Evolutionary conservation across 2,888 invertebrate species (phyloP).

Genomic region (Tenodera sinensis): DNA sequence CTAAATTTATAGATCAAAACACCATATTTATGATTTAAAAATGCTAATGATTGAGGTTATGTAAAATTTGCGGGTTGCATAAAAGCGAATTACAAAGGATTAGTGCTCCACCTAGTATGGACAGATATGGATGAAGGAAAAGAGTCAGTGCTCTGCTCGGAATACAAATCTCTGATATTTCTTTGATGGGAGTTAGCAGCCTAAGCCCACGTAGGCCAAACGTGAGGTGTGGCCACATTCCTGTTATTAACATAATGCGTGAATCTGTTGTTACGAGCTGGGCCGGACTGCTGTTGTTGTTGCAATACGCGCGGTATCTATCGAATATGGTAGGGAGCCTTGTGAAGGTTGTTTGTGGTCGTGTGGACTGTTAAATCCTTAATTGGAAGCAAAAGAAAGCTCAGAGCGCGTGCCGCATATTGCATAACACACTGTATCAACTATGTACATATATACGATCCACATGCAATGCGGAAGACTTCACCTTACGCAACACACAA

Average conservation of each 20-base stretch:
- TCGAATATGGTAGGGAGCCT: background rate
- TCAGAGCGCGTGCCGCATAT: background rate
- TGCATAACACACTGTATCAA: background rate
- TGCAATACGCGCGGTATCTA: background rate
- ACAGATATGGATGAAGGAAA: too few relatives aligned
- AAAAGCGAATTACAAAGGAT: too few relatives aligned
- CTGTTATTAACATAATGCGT: background rate
- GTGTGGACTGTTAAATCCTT: background rate
- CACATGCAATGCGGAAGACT: background rate
- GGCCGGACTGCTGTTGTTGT: background rate
- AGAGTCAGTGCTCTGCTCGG: too few relatives aligned
- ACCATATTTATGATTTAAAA: too few relatives aligned
- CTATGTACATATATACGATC: background rate
- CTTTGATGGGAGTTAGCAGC: background rate
- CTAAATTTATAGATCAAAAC: too few relatives aligned
- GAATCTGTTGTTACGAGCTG: background rate
- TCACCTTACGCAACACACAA: background rate
- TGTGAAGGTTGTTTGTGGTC: background rate
- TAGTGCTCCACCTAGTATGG: too few relatives aligned
- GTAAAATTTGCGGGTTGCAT: too few relatives aligned
- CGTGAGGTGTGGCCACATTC: background rate
- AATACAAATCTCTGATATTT: too few relatives aligned
- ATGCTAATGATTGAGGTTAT: too few relatives aligned
- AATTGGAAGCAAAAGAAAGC: background rate
- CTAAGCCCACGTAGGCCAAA: background rate